Evolutionary conservation across 2,113 vertebrate genomes (phyloP).

Genomic region (Fregetta grallaria): DNA sequence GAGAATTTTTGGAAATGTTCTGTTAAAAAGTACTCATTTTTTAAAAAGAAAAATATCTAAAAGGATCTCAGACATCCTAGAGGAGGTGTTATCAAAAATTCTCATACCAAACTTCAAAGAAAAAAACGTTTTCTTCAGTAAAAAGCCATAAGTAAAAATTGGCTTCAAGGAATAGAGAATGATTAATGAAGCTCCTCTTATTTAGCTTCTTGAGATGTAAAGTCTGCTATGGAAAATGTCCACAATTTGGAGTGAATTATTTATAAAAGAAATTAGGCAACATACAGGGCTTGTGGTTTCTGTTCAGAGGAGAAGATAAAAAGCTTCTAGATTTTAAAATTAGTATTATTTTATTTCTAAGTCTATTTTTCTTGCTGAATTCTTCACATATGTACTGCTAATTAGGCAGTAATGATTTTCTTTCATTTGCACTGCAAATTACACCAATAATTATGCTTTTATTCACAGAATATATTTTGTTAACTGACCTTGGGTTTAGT

Average conservation of each 20-base stretch:
- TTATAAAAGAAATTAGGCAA: constrained; percentile 52
- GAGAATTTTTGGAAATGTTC: background rate
- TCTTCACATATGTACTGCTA: constrained; percentile 56
- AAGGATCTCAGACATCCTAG: background rate
- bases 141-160: constrained; percentile 26
- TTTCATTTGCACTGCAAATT: constrained; percentile 63
- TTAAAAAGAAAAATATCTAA: background rate
- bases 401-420: constrained; percentile 58
- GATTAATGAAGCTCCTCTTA: constrained; percentile 53
- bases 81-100: background rate
- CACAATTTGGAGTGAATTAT: constrained; percentile 38
- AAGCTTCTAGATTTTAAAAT: constrained; percentile 10
- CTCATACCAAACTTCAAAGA: background rate
- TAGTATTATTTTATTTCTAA: constrained; percentile 34
- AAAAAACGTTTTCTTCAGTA: background rate
- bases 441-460: constrained; percentile 62
- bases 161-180: constrained; percentile 14
- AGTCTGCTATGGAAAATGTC: constrained; percentile 23
- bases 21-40: background rate
- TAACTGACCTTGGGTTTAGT: constrained; percentile 53
- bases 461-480: constrained; percentile 47
- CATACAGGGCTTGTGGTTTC: background rate
- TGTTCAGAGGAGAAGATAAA: constrained; percentile 41
- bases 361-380: constrained; percentile 31
- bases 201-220: constrained; percentile 31